Evolutionary conservation across 2,113 vertebrate genomes (phyloP).

Genomic region (Phalacrocorax pelagicus): DNA sequence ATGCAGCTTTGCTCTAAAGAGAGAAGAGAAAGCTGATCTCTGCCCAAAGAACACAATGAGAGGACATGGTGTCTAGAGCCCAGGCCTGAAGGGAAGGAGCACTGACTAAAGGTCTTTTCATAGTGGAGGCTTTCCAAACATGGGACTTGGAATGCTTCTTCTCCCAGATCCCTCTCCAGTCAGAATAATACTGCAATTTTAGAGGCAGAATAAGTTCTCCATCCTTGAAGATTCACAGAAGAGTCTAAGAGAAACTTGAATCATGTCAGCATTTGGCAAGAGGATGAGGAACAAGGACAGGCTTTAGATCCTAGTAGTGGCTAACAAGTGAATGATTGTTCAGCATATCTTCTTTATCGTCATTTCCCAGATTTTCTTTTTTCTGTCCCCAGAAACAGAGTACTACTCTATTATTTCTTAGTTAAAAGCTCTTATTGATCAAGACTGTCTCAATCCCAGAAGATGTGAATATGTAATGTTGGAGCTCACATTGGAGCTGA

Average conservation of each 20-base stretch:
- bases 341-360: background rate
- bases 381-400: background rate
- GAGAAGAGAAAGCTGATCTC: background rate
- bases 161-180: background rate
- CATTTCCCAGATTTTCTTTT: constrained; percentile 27
- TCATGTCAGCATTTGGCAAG: background rate
- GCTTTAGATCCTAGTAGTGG: background rate
- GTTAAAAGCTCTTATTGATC: constrained; percentile 31
- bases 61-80: fast-evolving
- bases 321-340: constrained; percentile 4
- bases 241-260: background rate
- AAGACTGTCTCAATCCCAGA: background rate
- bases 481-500: background rate
- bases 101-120: background rate
- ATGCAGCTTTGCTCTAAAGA: background rate
- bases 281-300: background rate
- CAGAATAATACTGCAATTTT: background rate
- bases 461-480: constrained; percentile 21
- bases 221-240: background rate
- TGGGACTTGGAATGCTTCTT: background rate
- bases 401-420: background rate
- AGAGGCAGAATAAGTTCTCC: background rate
- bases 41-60: background rate
- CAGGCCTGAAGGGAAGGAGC: fast-evolving
- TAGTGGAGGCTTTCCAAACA: background rate